Evolutionary conservation across 1,140 invertebrate species (phyloP).

Genomic region (Aphis gossypii): DNA sequence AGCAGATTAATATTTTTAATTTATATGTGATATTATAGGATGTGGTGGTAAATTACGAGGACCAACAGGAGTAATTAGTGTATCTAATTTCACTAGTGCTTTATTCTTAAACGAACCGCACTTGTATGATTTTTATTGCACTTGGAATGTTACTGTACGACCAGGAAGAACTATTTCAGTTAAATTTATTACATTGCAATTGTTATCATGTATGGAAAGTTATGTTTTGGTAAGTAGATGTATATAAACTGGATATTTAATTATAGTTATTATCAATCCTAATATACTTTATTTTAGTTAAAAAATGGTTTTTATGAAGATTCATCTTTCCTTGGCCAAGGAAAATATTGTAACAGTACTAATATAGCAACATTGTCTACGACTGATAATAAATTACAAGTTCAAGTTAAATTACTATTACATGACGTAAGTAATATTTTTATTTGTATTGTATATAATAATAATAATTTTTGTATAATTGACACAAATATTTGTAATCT

Average conservation of each 20-base stretch:
- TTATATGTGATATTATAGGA: background rate
- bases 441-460: background rate
- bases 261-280: background rate
- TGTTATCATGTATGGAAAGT: background rate
- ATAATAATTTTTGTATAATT: background rate
- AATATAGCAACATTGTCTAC: constrained; percentile 69
- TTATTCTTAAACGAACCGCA: no score
- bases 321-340: constrained; percentile 77
- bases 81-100: background rate
- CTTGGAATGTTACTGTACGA: constrained; percentile 49
- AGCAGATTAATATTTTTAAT: background rate
- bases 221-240: constrained; percentile 26
- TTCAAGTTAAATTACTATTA: constrained; percentile 64
- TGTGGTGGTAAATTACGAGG: constrained; percentile 46
- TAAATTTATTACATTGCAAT: background rate
- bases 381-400: constrained; percentile 72
- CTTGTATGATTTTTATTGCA: background rate
- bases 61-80: background rate
- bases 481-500: no score
- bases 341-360: constrained; percentile 76
- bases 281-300: constrained; percentile 67
- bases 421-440: background rate
- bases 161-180: constrained; percentile 40
- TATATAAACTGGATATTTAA: background rate
- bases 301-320: constrained; percentile 75